Evolutionary conservation across 1,140 invertebrate genomes (phyloP).

Genomic region (Pararge aegeria): DNA sequence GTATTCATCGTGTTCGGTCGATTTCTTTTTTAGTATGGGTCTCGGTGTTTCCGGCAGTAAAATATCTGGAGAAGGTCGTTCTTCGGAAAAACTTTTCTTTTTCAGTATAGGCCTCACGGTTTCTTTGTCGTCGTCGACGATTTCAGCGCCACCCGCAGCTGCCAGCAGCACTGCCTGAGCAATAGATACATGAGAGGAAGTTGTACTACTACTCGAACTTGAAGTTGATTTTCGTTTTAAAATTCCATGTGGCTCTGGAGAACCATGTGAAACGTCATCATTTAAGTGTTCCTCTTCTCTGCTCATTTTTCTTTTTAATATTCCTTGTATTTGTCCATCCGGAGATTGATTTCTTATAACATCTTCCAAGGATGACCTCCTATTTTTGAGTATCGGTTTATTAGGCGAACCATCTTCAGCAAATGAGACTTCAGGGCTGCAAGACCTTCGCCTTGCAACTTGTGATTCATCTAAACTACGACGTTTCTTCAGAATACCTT

Average conservation of each 20-base stretch:
- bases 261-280: constrained; percentile 79
- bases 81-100: constrained; percentile 85
- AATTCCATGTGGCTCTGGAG: constrained; percentile 86
- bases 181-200: constrained; percentile 84
- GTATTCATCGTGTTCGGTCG: constrained; percentile 88
- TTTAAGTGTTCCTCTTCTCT: constrained; percentile 70
- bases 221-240: constrained; percentile 86
- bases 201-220: constrained; percentile 79
- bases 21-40: constrained; percentile 92
- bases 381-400: constrained; percentile 85
- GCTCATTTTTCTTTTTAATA: constrained; percentile 77
- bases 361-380: constrained; percentile 86
- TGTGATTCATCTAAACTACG: constrained; percentile 89
- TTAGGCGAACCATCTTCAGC: constrained; percentile 80
- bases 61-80: constrained; percentile 71
- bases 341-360: constrained; percentile 81
- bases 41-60: constrained; percentile 80
- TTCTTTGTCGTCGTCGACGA: constrained; percentile 81
- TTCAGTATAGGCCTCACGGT: constrained; percentile 89
- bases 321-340: constrained; percentile 78
- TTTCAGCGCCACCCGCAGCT: constrained; percentile 81
- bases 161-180: constrained; percentile 85
- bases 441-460: constrained; percentile 83
- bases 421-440: constrained; percentile 84
- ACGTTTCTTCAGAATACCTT: constrained; percentile 90